phyloP scores from a whole-genome alignment of 2,113 vertebrate species.

The Lamprotornis superbus region DNA sequence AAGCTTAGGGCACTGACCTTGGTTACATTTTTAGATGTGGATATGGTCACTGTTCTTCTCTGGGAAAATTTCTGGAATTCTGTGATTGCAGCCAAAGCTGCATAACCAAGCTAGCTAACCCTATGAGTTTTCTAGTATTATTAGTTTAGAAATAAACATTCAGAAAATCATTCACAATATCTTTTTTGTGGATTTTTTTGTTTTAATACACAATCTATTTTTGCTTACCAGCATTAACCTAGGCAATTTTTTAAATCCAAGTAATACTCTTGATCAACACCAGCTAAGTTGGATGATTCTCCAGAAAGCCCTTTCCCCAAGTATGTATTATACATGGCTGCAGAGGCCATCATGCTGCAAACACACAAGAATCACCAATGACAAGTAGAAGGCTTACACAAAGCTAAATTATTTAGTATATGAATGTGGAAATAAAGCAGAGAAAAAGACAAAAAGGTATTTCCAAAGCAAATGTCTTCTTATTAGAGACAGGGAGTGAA shows the following conservation, averaged over 20 bases:
- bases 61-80: neutral
- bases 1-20: neutral
- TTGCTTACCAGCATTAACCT: neutral
- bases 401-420: neutral
- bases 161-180: neutral
- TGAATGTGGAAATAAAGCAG: neutral
- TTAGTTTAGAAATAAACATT: neutral
- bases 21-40: neutral
- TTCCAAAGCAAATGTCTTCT: constrained; percentile 23
- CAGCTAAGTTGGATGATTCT: neutral
- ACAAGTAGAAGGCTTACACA: neutral
- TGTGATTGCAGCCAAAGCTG: neutral
- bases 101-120: neutral
- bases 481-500: neutral
- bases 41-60: neutral
- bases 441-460: neutral
- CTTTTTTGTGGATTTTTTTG: neutral
- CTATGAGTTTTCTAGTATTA: neutral
- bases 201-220: neutral
- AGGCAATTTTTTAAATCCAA: neutral
- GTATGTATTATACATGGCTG: neutral
- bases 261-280: neutral
- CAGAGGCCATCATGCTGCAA: neutral
- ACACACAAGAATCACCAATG: neutral
- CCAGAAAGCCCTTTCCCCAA: neutral